Evolutionary conservation across 2,888 invertebrate species (phyloP), one percentile per base, ranked within the genome.

Genomic region (Latheticus oryzae): DNA sequence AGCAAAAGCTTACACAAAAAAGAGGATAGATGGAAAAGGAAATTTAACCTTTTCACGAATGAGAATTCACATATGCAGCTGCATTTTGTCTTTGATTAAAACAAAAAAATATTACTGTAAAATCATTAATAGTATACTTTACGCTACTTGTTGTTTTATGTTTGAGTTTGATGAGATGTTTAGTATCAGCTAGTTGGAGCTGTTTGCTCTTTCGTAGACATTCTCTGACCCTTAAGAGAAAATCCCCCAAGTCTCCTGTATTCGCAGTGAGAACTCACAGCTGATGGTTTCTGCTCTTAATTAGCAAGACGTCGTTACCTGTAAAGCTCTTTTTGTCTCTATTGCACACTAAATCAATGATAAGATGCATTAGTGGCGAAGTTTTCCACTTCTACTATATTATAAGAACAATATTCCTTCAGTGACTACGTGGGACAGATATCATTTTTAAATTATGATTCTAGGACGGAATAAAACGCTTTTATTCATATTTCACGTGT

Each of bases 401-500:
- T 47, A 48, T 33, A 40, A 38, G 40, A 55, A 47, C 55, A 45
- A 55, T 55, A 55, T 55, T 55, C 40, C 8, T n/a, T n/a, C n/a
- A 13, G 24, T 55, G 48, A 55, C 37, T 30, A 48, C 55, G 47
- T 28, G 40, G 16, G 56, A 26, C 42, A 50, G 51, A 52, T 58
- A 58, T 58, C 58, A 58, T 58, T 58, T 58, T 58, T 52, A 58
- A 52, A 58, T 58, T 58, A 58, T 43, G 38, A 37, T 52, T 52
- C 37, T 38, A n/a, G 23, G 32, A 51, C 24, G 43, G 50, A 64
- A 61, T 64, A 61, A 48, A 64, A 62, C 53, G 45, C 45, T 52
- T 61, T 60, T 62, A 66, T 65, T 64, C 67, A 65, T 66, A 68
- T 67, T 65, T 69, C 62, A 64, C 65, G 61, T 60, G 60, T 64